These are phyloP conservation scores for Leiothrix lutea DNA, from an alignment of 2,113 vertebrate genomes.

Conservation along the genomic window DNA sequence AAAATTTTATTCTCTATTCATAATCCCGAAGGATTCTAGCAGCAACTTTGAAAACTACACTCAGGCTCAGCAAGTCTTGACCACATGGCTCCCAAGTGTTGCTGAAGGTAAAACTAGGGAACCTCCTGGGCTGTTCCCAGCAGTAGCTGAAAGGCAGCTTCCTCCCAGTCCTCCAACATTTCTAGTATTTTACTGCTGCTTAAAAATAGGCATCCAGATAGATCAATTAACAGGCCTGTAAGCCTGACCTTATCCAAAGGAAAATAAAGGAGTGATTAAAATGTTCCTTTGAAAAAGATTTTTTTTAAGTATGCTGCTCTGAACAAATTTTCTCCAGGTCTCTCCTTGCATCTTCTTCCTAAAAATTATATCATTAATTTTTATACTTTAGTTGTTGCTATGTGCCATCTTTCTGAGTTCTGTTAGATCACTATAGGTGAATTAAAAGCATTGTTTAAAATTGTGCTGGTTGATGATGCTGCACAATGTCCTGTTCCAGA, in stretches of 20 bases:
- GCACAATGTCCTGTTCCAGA: rapidly evolving
- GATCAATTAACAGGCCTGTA: background rate
- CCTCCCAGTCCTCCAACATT: background rate
- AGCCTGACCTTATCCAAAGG: background rate
- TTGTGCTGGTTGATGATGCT: background rate
- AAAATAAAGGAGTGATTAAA: background rate
- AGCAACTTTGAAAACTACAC: background rate
- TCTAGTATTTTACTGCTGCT: background rate
- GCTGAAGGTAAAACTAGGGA: background rate
- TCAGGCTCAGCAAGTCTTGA: background rate
- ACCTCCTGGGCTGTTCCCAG: background rate
- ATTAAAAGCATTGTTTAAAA: background rate
- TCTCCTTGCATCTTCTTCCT: background rate
- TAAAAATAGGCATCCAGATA: background rate
- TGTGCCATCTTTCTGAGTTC: background rate
- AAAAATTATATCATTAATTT: background rate
- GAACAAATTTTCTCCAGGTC: background rate
- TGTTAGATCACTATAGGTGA: background rate
- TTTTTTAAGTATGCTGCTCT: background rate
- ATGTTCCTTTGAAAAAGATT: background rate
- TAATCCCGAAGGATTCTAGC: background rate
- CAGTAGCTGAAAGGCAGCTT: background rate
- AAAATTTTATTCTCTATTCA: background rate
- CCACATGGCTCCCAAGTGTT: background rate
- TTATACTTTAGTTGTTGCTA: background rate